phyloP scores from a whole-genome alignment of 1,140 invertebrate species.

The roundworm (Caenorhabditis elegans) region WBcel235 BX284605.5:5564001-5564500 shows the following conservation, averaged over 20 bases:
- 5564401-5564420: not conserved
- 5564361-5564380: slow-evolving; percentile 43
- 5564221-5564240: slow-evolving; percentile 54
- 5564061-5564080: not conserved
- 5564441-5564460: too few relatives aligned
- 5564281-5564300: not conserved
- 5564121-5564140: slow-evolving; percentile 49
- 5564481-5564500: slow-evolving; percentile 47
- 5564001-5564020: slow-evolving; percentile 54
- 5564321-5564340: not conserved
- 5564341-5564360: slow-evolving; percentile 3
- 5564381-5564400: slow-evolving; percentile 49
- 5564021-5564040: slow-evolving; percentile 55
- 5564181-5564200: slow-evolving; percentile 62
- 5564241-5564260: too few relatives aligned
- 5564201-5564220: slow-evolving; percentile 59
- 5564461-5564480: slow-evolving; percentile 45
- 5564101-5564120: slow-evolving; percentile 51
- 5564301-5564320: slow-evolving; percentile 26
- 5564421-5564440: not conserved
- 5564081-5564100: not conserved
- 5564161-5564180: slow-evolving; percentile 58
- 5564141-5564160: slow-evolving; percentile 48
- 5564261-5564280: too few relatives aligned
- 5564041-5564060: slow-evolving; percentile 56